These are phyloP conservation scores for Campylorhamphus procurvoides DNA, from an alignment of 2,113 vertebrate genomes.

Conservation along the genomic window DNA sequence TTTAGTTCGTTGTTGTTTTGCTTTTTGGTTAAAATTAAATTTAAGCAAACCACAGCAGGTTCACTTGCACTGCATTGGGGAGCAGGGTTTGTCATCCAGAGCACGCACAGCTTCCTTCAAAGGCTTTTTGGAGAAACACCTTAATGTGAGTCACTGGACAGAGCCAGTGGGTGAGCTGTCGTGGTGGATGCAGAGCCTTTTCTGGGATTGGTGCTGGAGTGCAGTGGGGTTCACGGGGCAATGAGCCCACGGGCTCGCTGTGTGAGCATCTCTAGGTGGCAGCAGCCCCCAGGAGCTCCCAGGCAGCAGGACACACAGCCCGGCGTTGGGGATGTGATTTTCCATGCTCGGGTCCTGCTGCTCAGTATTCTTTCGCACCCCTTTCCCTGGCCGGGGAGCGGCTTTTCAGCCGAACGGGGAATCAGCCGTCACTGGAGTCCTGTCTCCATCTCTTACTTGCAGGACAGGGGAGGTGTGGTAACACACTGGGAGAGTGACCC, in stretches of 20 bases:
- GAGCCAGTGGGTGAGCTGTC: neutral
- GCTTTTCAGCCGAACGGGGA: neutral
- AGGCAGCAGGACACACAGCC: neutral
- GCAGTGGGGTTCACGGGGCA: neutral
- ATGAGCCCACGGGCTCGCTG: neutral
- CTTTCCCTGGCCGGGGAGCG: rapidly evolving
- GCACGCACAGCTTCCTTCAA: rapidly evolving
- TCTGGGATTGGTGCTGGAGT: neutral
- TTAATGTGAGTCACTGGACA: neutral
- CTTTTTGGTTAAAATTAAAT: neutral
- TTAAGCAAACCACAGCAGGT: neutral
- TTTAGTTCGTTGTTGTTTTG: neutral
- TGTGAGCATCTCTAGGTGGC: slow-evolving; percentile 53
- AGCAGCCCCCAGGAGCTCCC: slow-evolving; percentile 57
- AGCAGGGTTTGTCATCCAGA: neutral
- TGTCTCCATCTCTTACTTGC: neutral
- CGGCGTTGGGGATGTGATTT: neutral
- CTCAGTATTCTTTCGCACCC: neutral
- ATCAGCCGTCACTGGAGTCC: rapidly evolving
- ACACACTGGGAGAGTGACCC: rapidly evolving
- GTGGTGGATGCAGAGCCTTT: neutral
- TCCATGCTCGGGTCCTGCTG: neutral
- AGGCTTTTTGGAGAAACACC: neutral
- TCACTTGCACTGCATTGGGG: rapidly evolving
- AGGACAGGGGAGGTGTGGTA: neutral